These are phyloP conservation scores for Noctuana brunneofusca DNA, from an alignment of 2,888 invertebrate genomes.

Conservation along the genomic window DNA sequence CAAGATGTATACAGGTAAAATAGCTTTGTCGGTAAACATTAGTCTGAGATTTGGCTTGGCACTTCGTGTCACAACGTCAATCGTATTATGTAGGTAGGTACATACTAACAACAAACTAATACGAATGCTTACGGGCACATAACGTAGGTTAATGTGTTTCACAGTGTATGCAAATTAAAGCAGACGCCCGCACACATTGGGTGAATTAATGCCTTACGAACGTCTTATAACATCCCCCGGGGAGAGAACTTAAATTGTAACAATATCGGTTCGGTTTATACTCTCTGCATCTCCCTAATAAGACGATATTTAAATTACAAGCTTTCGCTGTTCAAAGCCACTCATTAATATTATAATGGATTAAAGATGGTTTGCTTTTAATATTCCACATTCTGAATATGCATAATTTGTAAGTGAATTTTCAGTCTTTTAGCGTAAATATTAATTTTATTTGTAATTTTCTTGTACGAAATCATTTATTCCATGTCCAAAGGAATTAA, in stretches of 20 bases:
- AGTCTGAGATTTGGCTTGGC: slow-evolving; percentile 44
- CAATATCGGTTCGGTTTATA: slow-evolving; percentile 45
- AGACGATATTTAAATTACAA: slow-evolving; percentile 46
- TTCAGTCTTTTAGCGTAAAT: no score
- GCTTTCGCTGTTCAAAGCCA: slow-evolving; percentile 21
- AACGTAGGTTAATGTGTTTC: slow-evolving; percentile 54
- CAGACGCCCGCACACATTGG: slow-evolving; percentile 63
- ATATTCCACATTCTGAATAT: slow-evolving; percentile 20
- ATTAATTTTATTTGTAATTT: no score
- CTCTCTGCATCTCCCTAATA: slow-evolving; percentile 42
- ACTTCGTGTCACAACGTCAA: slow-evolving; percentile 42
- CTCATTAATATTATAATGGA: slow-evolving; percentile 33
- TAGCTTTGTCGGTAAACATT: slow-evolving; percentile 56
- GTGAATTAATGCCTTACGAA: slow-evolving; percentile 65
- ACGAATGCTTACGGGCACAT: slow-evolving; percentile 53
- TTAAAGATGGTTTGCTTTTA: slow-evolving; percentile 26
- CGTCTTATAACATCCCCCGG: slow-evolving; percentile 48
- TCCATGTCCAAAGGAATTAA: no score
- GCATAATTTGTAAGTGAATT: slow-evolving; percentile 14
- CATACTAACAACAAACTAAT: slow-evolving; percentile 48
- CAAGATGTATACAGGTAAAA: slow-evolving; percentile 47
- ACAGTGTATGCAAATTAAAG: slow-evolving; percentile 67
- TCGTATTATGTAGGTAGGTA: slow-evolving; percentile 24
- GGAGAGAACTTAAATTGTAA: slow-evolving; percentile 50
- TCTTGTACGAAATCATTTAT: no score